Conservation (phyloP, 1,140 invertebrate genomes). For the Lordiphosa stackelbergi region DNA sequence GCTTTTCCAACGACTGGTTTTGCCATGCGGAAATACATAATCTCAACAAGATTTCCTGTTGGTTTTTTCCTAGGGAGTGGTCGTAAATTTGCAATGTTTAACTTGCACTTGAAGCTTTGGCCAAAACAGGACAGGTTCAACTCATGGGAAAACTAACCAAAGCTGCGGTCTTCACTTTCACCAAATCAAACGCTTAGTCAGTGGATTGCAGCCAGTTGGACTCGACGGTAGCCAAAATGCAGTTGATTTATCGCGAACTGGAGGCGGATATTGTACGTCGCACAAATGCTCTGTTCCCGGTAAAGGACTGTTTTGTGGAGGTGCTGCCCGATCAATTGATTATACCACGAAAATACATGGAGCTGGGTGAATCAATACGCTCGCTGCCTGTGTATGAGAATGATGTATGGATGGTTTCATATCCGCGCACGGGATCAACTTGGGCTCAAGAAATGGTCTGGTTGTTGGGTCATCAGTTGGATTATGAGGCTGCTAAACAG, state of each 20-base stretch:
- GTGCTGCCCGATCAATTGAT: slow-evolving; percentile 84
- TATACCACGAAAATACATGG: slow-evolving; percentile 82
- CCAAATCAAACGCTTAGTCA: slow-evolving; percentile 24
- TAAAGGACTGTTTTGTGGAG: slow-evolving; percentile 83
- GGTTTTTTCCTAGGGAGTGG: too few species aligned
- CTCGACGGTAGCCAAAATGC: slow-evolving; percentile 56
- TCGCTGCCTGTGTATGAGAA: slow-evolving; percentile 83
- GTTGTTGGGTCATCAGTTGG: slow-evolving; percentile 87
- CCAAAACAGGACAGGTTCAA: slow-evolving; percentile 26
- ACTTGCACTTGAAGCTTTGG: slow-evolving; percentile 9
- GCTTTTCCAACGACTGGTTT: too few species aligned
- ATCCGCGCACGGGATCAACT: slow-evolving; percentile 90
- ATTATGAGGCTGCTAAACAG: slow-evolving; percentile 85
- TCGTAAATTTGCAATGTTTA: slow-evolving; percentile 1
- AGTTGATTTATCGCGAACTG: slow-evolving; percentile 81
- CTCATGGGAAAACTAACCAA: slow-evolving; percentile 26
- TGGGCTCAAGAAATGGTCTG: slow-evolving; percentile 94
- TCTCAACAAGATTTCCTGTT: too few species aligned
- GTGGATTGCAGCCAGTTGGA: slow-evolving; percentile 22
- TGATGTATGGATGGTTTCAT: slow-evolving; percentile 89
- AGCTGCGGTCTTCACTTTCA: slow-evolving; percentile 38
- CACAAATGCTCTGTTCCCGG: slow-evolving; percentile 83
- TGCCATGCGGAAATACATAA: too few species aligned
- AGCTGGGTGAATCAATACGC: slow-evolving; percentile 83
- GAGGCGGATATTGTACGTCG: slow-evolving; percentile 80